These are phyloP conservation scores for Zoroaster sp. DNA, from an alignment of 53 echinoderm and acorn worm genomes.

Conservation along the genomic window DNA sequence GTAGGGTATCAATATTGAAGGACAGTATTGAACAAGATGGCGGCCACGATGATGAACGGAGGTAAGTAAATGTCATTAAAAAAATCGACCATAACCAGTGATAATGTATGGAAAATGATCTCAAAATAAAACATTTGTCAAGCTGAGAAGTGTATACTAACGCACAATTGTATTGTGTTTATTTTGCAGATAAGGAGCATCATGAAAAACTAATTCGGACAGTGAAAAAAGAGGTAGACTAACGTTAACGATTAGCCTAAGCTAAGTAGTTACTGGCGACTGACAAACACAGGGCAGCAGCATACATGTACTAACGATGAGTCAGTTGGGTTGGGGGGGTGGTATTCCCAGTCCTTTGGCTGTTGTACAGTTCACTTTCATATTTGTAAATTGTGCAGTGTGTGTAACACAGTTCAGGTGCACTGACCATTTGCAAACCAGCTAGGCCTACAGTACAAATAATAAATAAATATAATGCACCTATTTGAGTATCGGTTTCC, in stretches of 20 bases:
- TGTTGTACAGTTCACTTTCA: too few relatives aligned
- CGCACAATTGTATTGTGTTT: neutral
- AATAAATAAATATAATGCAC: too few relatives aligned
- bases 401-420: too few relatives aligned
- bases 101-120: too few relatives aligned
- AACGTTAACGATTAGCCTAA: neutral
- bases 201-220: conserved; percentile 91
- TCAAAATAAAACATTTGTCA: neutral
- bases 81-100: neutral
- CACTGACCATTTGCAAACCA: too few relatives aligned
- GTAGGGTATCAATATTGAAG: neutral
- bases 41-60: conserved; percentile 15
- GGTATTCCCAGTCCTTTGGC: too few relatives aligned
- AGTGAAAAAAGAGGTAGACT: conserved; percentile 94
- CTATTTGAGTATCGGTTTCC: too few relatives aligned
- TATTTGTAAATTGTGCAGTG: too few relatives aligned
- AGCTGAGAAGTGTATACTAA: neutral
- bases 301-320: too few relatives aligned
- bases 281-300: neutral
- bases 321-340: too few relatives aligned
- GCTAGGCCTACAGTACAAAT: too few relatives aligned
- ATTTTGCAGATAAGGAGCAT: conserved; percentile 78
- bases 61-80: conserved; percentile 34
- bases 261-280: neutral
- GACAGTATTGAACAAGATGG: conserved; percentile 26